These are phyloP conservation scores for Clarias pachynema DNA, from an alignment of 2,797 vertebrate genomes.

Conservation along the genomic window DNA sequence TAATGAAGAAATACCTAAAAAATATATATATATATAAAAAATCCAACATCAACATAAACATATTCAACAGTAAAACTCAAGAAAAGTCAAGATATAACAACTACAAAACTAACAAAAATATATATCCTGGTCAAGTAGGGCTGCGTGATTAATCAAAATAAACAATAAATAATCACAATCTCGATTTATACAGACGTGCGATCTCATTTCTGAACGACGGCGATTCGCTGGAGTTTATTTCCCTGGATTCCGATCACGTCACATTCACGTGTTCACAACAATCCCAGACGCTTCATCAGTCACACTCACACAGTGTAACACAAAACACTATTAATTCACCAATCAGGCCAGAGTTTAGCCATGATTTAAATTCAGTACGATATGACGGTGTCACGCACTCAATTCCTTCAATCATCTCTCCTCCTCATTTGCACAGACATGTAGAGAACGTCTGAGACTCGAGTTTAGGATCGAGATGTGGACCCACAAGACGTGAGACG, in stretches of 20 bases:
- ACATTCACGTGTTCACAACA: too few species aligned
- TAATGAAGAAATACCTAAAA: slow-evolving; percentile 89
- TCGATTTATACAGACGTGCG: background rate
- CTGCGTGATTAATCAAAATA: too few species aligned
- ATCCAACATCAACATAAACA: background rate
- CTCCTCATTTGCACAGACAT: background rate
- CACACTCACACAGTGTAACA: too few species aligned
- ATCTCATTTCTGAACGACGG: too few species aligned
- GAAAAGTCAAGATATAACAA: background rate
- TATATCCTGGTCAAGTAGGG: background rate
- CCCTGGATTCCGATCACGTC: too few species aligned
- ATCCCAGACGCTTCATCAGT: too few species aligned
- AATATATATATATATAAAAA: background rate
- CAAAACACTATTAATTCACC: too few species aligned
- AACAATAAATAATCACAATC: too few species aligned
- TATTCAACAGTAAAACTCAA: background rate
- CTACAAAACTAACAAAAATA: background rate
- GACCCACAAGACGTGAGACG: background rate
- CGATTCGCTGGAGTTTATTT: too few species aligned
- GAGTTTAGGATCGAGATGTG: background rate
- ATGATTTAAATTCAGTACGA: background rate
- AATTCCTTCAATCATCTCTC: background rate
- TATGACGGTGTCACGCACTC: background rate
- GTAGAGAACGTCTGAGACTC: background rate
- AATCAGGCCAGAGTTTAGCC: too few species aligned